phyloP scores from a whole-genome alignment of 2,888 invertebrate species.

The Microctonus hyperodae region DNA sequence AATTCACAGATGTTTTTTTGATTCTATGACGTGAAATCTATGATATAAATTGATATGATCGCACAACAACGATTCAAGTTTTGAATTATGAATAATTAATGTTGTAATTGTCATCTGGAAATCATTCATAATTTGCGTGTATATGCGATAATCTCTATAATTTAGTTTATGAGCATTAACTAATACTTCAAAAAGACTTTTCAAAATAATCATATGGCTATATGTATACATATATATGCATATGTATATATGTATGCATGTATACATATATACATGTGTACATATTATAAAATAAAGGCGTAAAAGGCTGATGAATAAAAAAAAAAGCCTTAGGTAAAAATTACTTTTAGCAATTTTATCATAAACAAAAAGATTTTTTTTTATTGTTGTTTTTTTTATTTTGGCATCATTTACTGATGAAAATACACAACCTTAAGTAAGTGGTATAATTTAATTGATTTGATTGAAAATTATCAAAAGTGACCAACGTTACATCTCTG shows the following conservation, averaged over 20 bases:
- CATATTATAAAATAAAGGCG: slow-evolving; percentile 25
- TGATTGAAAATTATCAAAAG: slow-evolving; percentile 30
- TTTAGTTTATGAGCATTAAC: background rate
- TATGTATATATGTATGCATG: slow-evolving; percentile 26
- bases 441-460: slow-evolving; percentile 22
- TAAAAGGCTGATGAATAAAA: slow-evolving; percentile 33
- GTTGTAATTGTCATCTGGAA: slow-evolving; percentile 39
- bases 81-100: slow-evolving; percentile 27
- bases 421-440: slow-evolving; percentile 38
- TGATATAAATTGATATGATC: slow-evolving; percentile 41
- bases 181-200: background rate
- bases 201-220: slow-evolving; percentile 29
- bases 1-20: slow-evolving; percentile 44
- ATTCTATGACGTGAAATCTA: slow-evolving; percentile 60
- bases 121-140: slow-evolving; percentile 22
- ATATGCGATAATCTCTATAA: background rate
- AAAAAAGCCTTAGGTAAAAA: slow-evolving; percentile 41
- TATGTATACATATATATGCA: slow-evolving; percentile 14
- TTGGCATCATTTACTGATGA: slow-evolving; percentile 33
- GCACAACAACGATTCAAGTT: slow-evolving; percentile 48
- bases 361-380: slow-evolving; percentile 36
- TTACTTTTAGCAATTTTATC: slow-evolving; percentile 49
- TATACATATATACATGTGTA: slow-evolving; percentile 6
- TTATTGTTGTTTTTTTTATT: slow-evolving; percentile 22
- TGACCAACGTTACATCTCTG: slow-evolving; percentile 45